These are phyloP conservation scores for Drosophila sucinea DNA, from an alignment of 1,140 invertebrate genomes.

Conservation along the genomic window DNA sequence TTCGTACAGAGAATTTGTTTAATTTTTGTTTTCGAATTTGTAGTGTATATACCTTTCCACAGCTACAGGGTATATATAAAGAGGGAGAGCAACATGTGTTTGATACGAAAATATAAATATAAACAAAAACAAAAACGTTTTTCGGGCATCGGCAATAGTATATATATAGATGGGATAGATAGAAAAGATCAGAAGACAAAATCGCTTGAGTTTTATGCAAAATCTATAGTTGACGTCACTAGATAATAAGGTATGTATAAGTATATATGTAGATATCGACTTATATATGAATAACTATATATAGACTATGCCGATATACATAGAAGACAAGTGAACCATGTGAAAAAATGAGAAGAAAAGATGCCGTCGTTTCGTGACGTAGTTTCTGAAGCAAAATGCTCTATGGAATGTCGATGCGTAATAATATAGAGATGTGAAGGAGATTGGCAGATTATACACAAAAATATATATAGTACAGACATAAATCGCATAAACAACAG, in stretches of 20 bases:
- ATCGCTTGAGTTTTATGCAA: constrained; percentile 1
- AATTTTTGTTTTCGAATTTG: too few species aligned
- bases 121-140: neutral
- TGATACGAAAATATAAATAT: constrained; percentile 6
- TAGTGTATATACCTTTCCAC: neutral
- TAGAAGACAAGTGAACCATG: constrained; percentile 6
- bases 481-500: constrained; percentile 12
- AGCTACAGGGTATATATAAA: neutral
- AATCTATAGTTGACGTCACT: constrained; percentile 9
- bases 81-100: constrained; percentile 38
- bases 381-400: neutral
- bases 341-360: neutral
- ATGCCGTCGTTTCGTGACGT: constrained; percentile 4
- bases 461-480: neutral
- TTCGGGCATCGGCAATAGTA: neutral
- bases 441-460: constrained; percentile 1
- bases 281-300: neutral
- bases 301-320: neutral
- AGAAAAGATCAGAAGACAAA: neutral
- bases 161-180: neutral
- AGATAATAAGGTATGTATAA: neutral
- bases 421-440: constrained; percentile 7
- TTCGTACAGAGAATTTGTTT: too few species aligned
- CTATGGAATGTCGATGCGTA: constrained; percentile 5
- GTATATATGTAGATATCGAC: too few species aligned